These are phyloP conservation scores for Cladopsammia gracilis DNA, from an alignment of 64 coral and sea anemone species.

Conservation along the genomic window DNA sequence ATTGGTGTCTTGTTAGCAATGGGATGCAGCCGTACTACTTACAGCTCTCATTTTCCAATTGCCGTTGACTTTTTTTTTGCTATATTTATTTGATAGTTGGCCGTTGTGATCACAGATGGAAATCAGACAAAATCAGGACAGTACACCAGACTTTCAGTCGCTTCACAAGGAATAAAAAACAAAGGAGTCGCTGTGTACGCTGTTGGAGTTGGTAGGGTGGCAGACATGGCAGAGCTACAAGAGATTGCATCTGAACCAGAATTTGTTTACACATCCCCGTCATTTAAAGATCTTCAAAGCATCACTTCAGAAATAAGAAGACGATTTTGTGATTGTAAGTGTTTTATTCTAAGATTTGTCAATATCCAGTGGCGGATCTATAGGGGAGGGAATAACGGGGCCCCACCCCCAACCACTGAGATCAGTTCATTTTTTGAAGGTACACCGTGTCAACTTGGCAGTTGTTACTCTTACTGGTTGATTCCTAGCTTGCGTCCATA, in stretches of 20 bases:
- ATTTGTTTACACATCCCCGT: slow-evolving; percentile 16
- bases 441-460: too few relatives aligned
- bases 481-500: too few relatives aligned
- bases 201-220: slow-evolving; percentile 60
- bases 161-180: slow-evolving; percentile 69
- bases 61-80: not conserved
- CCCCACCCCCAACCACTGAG: too few relatives aligned
- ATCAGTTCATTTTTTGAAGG: too few relatives aligned
- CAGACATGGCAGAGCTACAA: slow-evolving; percentile 40
- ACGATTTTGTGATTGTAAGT: not conserved
- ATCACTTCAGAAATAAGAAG: not conserved
- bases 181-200: slow-evolving; percentile 62
- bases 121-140: slow-evolving; percentile 49
- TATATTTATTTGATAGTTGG: slow-evolving; percentile 28
- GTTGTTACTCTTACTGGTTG: too few relatives aligned
- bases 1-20: too few relatives aligned
- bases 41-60: not conserved
- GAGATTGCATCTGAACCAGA: slow-evolving; percentile 62
- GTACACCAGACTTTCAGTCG: slow-evolving; percentile 18
- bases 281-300: slow-evolving; percentile 3
- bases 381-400: too few relatives aligned
- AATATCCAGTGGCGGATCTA: too few relatives aligned
- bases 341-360: not conserved
- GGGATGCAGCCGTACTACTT: too few relatives aligned
- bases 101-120: slow-evolving; percentile 81